Base-by-base conservation (phyloP, 2,888 invertebrate genomes). In the Athalia circularis region DNA sequence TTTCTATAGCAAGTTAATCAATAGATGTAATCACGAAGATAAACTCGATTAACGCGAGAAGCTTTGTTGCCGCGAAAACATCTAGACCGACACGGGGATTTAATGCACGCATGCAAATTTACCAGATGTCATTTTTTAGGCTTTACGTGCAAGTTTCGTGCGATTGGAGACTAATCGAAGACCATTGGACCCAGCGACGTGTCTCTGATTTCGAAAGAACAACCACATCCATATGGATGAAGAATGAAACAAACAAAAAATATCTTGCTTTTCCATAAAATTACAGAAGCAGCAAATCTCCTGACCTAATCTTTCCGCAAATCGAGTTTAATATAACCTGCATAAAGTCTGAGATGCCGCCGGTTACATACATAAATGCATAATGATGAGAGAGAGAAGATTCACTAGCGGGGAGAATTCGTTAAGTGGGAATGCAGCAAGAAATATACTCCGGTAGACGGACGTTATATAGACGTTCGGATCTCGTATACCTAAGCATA, bases 221-320 rank as follows among this genome's bases (percentile, higher is more conserved):
- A 29, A 29, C 29, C 48, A n/a, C 48, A 48, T 64, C 6, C 5
- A 3, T 4, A n/a, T 54, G n/a, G 9, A 15, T 6, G 5, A 48
- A n/a, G 8, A 48, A 48, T 45, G 43, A 70, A 7, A 54, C 8
- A 54, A 8, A 11, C 54, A 54, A 54, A 54, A 54, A n/a, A 5
- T 29, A 29, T 29, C 29, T 29, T 29, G 29, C 29, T 29, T 29
- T 29, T 29, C 29, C 29, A 29, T 29, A 29, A 29, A 29, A 29
- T 29, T 59, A 59, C 8, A 45, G 70, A 5, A n/a, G 45, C 7
- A 72, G 15, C 13, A 72, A 72, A 72, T 72, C 72, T 59, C 72
- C 13, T 72, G 72, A 59, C 72, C 72, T 59, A 47, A 72, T 72
- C 57, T 72, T 47, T 59, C 59, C 9, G 29, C 47, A 29, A 13